These are phyloP conservation scores for Agrypnia vestita DNA, from an alignment of 1,140 invertebrate species.

Conservation along the genomic window DNA sequence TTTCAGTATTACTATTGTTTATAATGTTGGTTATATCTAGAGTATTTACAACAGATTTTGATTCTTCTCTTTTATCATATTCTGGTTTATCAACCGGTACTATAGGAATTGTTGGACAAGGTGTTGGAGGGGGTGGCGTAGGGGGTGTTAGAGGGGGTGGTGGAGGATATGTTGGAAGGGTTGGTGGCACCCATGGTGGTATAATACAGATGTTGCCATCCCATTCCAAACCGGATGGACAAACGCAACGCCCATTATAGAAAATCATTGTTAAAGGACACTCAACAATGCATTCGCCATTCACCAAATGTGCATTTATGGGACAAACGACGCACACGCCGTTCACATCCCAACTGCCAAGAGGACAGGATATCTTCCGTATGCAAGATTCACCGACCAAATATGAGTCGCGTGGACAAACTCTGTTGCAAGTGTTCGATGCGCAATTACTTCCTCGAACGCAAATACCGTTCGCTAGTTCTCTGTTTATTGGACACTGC, in stretches of 20 bases:
- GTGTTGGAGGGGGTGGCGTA: too few relatives aligned
- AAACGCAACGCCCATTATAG: background rate
- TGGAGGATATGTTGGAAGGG: too few relatives aligned
- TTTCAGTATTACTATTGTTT: slow-evolving; percentile 8
- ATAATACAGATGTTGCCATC: too few relatives aligned
- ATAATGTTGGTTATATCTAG: background rate
- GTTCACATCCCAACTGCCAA: background rate
- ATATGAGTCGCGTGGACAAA: background rate
- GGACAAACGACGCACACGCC: slow-evolving; percentile 3
- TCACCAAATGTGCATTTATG: background rate
- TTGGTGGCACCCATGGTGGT: too few relatives aligned
- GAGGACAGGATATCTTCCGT: background rate
- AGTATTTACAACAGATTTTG: slow-evolving; percentile 15
- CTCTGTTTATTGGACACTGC: background rate
- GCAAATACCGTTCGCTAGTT: background rate
- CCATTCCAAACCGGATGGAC: background rate
- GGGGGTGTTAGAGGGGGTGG: background rate
- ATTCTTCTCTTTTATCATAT: too few relatives aligned
- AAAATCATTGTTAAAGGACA: background rate
- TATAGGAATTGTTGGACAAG: too few relatives aligned
- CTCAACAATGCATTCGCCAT: background rate
- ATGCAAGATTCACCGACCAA: background rate
- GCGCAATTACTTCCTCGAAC: background rate
- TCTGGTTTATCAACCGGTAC: too few relatives aligned
- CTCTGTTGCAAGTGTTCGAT: background rate